These are phyloP conservation scores for Dreissena polymorpha DNA, from an alignment of 1,140 invertebrate species.

Conservation along the genomic window DNA sequence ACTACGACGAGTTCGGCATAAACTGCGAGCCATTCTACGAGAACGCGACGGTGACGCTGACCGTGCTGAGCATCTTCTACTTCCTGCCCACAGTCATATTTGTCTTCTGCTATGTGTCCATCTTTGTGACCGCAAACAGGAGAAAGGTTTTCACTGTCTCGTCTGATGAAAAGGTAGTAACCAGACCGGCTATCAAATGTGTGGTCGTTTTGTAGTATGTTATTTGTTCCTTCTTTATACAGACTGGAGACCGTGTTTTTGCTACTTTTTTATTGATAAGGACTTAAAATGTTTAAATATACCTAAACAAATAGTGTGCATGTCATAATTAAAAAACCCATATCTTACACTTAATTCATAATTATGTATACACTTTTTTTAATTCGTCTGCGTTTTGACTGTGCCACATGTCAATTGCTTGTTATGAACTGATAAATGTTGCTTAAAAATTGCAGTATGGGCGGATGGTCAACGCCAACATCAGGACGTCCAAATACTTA, in stretches of 20 bases:
- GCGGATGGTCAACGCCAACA: conserved; percentile 37
- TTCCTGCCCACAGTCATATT: conserved; percentile 52
- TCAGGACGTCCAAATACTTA: conserved; percentile 56
- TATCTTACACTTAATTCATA: background rate
- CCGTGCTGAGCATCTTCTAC: conserved; percentile 57
- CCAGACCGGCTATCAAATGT: background rate
- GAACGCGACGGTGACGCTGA: conserved; percentile 40
- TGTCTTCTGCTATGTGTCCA: conserved; percentile 50
- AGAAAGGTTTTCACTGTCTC: conserved; percentile 33
- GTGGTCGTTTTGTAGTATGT: background rate
- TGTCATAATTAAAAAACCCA: background rate
- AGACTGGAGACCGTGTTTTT: background rate
- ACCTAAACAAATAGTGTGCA: background rate
- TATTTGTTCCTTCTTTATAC: background rate
- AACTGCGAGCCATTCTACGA: conserved; percentile 60
- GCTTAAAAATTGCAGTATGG: conserved; percentile 32
- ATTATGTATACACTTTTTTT: background rate
- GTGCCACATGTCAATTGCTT: too few relatives aligned
- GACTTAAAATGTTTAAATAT: background rate
- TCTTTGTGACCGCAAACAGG: conserved; percentile 46
- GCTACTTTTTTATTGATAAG: background rate
- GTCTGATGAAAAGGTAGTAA: conserved; percentile 42
- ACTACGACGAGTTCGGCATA: conserved; percentile 57
- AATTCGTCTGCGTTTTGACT: too few relatives aligned
- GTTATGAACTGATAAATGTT: too few relatives aligned